Evolutionary conservation across 2,888 invertebrate species (phyloP).

Genomic region (Habroteleia sp.): DNA sequence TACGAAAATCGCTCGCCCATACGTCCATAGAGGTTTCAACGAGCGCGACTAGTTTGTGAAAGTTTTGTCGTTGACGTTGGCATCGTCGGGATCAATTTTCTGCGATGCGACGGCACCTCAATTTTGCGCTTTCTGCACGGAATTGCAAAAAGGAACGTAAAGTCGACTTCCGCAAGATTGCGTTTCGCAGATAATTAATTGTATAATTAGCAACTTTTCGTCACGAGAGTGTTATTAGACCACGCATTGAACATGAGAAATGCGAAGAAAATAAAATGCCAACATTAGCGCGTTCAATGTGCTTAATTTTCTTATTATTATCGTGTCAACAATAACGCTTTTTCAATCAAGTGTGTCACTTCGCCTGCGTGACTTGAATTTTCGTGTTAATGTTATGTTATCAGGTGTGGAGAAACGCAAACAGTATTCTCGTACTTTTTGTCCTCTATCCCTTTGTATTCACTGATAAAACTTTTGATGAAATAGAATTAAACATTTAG

Average conservation of each 20-base stretch:
- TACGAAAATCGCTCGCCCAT: constrained; percentile 61
- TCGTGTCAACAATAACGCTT: constrained; percentile 39
- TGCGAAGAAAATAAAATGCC: neutral
- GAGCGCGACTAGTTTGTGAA: constrained; percentile 70
- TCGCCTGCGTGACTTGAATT: constrained; percentile 51
- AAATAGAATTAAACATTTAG: no score
- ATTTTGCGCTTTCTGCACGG: constrained; percentile 78
- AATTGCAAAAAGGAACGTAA: constrained; percentile 55
- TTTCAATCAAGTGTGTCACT: constrained; percentile 62
- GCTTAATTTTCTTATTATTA: constrained; percentile 44
- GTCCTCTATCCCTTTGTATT: no score
- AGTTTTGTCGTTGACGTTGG: constrained; percentile 65
- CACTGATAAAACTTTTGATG: no score
- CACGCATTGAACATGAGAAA: no score
- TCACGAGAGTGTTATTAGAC: no score
- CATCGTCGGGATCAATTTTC: constrained; percentile 68
- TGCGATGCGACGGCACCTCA: constrained; percentile 67
- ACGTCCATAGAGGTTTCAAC: constrained; percentile 63
- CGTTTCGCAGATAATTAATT: constrained; percentile 37
- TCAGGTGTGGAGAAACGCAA: constrained; percentile 38
- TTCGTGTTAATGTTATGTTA: constrained; percentile 41
- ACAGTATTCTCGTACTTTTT: no score
- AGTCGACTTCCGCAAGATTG: constrained; percentile 49
- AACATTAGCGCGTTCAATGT: constrained; percentile 3
- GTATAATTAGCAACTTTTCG: constrained; percentile 29